Evolutionary conservation across 2,113 vertebrate genomes (phyloP), one percentile per base, ranked within the genome.

Genomic region (Parus major): DNA sequence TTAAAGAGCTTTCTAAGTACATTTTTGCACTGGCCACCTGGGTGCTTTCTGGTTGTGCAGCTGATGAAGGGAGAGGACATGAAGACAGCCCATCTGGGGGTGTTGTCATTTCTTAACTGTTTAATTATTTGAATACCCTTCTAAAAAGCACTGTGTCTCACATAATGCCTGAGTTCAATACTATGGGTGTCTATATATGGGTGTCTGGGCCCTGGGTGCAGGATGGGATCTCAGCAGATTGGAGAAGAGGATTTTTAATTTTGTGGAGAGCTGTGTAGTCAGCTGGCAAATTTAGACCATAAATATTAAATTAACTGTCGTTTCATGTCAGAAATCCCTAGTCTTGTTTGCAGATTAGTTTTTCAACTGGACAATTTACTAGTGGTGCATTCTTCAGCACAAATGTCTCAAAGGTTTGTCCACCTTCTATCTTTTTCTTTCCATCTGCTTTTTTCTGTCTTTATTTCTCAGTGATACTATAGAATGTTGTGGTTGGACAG

Each of bases 211-310:
- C 64, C 55, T 53, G 80, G 80, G 69, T 68, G 72, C 33, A 46
- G 46, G 47, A 52, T 21, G 28, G n/a, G 33, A 61, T 94, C 76
- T 92, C 81, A 64, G 42, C 42, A 16, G 42, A 86, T 31, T 4
- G 5, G 59, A 88, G 60, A 93, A 92, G 82, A 81, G 60, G 86
- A 78, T 86, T 90, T 96, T 90, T 90, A 88, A 94, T 94, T 92
- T 94, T 73, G 41, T 75, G 60, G 56, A 95, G 71, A 84, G 82
- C 76, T 93, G 72, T 81, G 71, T 93, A 86, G 82, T 88, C 95
- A 95, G 88, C 92, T 97, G 94, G 89, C 93, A 95, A 88, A 95
- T 94, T 91, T 90, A 77, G 82, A 75, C 85, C 75, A 93, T 95
- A 92, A 93, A 95, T 96, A 92, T 93, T 95, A 95, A 96, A 93